Evolutionary conservation across 2,888 invertebrate species (phyloP).

Genomic region (Agonopterix subpropinquella): DNA sequence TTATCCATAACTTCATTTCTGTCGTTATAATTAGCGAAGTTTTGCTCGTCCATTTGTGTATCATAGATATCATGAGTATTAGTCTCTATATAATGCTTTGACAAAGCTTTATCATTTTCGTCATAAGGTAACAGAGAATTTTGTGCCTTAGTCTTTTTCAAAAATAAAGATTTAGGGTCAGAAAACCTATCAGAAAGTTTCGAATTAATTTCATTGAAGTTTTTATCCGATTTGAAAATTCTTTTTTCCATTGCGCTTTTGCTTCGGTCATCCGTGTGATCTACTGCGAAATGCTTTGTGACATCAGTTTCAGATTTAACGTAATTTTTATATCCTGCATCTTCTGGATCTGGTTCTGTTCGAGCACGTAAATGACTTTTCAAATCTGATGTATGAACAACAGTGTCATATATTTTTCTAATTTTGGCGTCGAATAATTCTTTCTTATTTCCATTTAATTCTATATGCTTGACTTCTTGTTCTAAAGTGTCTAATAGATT

Average conservation of each 20-base stretch:
- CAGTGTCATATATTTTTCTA: constrained; percentile 43
- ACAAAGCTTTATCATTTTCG: too few species aligned
- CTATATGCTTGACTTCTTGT: constrained; percentile 40
- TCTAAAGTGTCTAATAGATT: constrained; percentile 44
- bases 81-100: too few species aligned
- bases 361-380: too few species aligned
- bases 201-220: constrained; percentile 3
- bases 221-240: constrained; percentile 3
- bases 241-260: background rate
- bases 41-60: too few species aligned
- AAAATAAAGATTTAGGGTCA: background rate
- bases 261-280: background rate
- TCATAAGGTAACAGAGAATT: too few species aligned
- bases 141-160: too few species aligned
- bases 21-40: too few species aligned
- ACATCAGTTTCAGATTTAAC: too few species aligned
- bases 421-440: constrained; percentile 48
- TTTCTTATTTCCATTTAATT: constrained; percentile 37
- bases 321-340: too few species aligned
- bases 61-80: too few species aligned
- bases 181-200: constrained; percentile 9
- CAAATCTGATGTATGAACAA: constrained; percentile 20
- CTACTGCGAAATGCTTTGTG: background rate
- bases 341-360: too few species aligned
- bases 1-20: too few species aligned